Evolutionary conservation across 2,888 invertebrate species (phyloP).

Genomic region (Deilephila porcellus): DNA sequence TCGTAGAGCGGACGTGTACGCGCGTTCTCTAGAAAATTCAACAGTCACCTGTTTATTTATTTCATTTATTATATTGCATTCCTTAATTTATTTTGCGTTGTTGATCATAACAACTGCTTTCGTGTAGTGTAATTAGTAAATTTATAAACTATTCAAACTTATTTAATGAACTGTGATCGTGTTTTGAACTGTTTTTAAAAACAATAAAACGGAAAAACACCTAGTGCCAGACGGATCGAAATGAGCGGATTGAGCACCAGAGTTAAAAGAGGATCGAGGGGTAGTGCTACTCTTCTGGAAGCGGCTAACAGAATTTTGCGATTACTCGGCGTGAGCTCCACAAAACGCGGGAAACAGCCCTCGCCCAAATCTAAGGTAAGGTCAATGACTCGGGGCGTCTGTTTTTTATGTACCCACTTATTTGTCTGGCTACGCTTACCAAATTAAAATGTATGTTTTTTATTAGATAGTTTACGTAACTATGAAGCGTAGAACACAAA

Average conservation of each 20-base stretch:
- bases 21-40: conserved; percentile 47
- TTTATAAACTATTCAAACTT: conserved; percentile 48
- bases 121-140: conserved; percentile 43
- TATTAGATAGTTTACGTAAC: not conserved
- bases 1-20: conserved; percentile 63
- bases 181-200: conserved; percentile 71
- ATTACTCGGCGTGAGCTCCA: conserved; percentile 80
- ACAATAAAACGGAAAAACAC: conserved; percentile 70
- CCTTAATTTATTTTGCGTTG: conserved; percentile 54
- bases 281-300: conserved; percentile 82
- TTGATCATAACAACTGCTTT: conserved; percentile 42
- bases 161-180: conserved; percentile 75
- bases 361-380: conserved; percentile 83
- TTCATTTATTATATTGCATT: conserved; percentile 60
- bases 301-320: conserved; percentile 84
- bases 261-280: conserved; percentile 84
- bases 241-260: conserved; percentile 84
- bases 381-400: conserved; percentile 65
- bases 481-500: not conserved
- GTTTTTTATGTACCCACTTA: conserved; percentile 1
- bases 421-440: conserved; percentile 1
- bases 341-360: conserved; percentile 84
- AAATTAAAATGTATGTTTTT: conserved; percentile 16
- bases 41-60: conserved; percentile 62
- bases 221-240: conserved; percentile 76